These are phyloP conservation scores for Cartodere bifasciata DNA, from an alignment of 2,888 invertebrate genomes.

Conservation along the genomic window DNA sequence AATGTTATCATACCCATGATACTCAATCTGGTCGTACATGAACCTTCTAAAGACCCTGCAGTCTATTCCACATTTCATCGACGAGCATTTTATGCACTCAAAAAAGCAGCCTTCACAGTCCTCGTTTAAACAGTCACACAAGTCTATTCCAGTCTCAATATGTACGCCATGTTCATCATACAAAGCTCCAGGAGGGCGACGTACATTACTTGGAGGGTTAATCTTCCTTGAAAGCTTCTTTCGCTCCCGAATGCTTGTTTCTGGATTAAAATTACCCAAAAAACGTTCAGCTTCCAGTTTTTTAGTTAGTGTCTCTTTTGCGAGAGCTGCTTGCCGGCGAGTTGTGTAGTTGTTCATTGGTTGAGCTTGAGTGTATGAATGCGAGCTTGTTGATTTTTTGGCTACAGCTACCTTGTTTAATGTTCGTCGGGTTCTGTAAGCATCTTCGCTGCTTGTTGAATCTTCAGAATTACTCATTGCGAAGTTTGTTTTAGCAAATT, in stretches of 20 bases:
- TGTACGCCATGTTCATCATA: slow-evolving; percentile 62
- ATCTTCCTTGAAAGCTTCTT: slow-evolving; percentile 61
- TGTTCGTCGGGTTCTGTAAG: too few species aligned
- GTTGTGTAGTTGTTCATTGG: slow-evolving; percentile 17
- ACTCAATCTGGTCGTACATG: slow-evolving; percentile 63
- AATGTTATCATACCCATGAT: slow-evolving; percentile 62
- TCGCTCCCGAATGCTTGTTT: slow-evolving; percentile 63
- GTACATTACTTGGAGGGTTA: slow-evolving; percentile 36
- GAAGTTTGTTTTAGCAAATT: too few species aligned
- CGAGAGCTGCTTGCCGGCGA: slow-evolving; percentile 20
- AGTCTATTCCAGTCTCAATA: slow-evolving; percentile 49
- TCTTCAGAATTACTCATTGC: too few species aligned
- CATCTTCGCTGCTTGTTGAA: too few species aligned
- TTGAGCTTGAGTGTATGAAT: slow-evolving; percentile 13
- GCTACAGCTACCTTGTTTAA: slow-evolving; percentile 21
- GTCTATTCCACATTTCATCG: slow-evolving; percentile 66
- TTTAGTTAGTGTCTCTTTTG: slow-evolving; percentile 10
- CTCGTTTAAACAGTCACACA: slow-evolving; percentile 74
- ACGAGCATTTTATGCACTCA: slow-evolving; percentile 59
- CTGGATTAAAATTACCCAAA: slow-evolving; percentile 58
- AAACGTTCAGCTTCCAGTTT: slow-evolving; percentile 20
- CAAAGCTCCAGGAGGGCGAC: slow-evolving; percentile 40
- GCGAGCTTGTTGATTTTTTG: slow-evolving; percentile 20
- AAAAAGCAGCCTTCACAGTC: slow-evolving; percentile 78
- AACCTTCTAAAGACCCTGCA: slow-evolving; percentile 69